A percentile compares a stretch with the other conserved stretches of the same genome.
Evolutionary conservation across 2,888 invertebrate species (phyloP).

Genomic region (Drosophila glabriapex): DNA sequence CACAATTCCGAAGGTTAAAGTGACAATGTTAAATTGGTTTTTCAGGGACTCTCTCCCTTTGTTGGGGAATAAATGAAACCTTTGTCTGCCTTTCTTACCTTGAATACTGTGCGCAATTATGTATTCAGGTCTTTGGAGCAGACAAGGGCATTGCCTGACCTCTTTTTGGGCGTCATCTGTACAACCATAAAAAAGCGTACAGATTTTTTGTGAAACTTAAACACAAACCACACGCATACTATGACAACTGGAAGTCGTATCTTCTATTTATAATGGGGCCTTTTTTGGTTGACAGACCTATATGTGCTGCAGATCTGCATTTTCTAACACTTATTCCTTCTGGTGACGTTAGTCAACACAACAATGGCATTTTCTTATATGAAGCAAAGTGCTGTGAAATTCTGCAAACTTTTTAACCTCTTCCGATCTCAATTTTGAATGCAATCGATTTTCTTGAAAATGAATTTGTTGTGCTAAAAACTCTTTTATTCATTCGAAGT

Average conservation of each 20-base stretch:
- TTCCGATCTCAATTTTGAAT: not conserved
- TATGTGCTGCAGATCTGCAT: not conserved
- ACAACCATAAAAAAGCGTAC: not conserved
- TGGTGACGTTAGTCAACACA: not conserved
- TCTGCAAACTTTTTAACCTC: not conserved
- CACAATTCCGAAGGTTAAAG: constrained; percentile 19
- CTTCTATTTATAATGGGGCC: not conserved
- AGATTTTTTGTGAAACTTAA: not conserved
- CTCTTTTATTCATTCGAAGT: not conserved
- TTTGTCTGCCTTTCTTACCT: constrained; percentile 25
- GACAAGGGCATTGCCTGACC: constrained; percentile 16
- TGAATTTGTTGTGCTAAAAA: too few species aligned
- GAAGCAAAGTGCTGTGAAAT: not conserved
- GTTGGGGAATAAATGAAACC: constrained; percentile 18
- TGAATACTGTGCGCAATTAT: constrained; percentile 18
- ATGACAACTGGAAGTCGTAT: not conserved
- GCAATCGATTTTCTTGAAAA: not conserved
- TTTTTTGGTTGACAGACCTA: not conserved
- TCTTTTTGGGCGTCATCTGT: constrained; percentile 4
- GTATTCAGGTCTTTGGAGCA: constrained; percentile 47
- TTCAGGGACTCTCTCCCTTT: not conserved
- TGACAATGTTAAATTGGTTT: constrained; percentile 32
- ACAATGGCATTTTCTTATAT: not conserved
- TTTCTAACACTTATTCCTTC: not conserved
- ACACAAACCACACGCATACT: not conserved